phyloP scores from a whole-genome alignment of 2,888 invertebrate species.

The Agrochola circellaris region DNA sequence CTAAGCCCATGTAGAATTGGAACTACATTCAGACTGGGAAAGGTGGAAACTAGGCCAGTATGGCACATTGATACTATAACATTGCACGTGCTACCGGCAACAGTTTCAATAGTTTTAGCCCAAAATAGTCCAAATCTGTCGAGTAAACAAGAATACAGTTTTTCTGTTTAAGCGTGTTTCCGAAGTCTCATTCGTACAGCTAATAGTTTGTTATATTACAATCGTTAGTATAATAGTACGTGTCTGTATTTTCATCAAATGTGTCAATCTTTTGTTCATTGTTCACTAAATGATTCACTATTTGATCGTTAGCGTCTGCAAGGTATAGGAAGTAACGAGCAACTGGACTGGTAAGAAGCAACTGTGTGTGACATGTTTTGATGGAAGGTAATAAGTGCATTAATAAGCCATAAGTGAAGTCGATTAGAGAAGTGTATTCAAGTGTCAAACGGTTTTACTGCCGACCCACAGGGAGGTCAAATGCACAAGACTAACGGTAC shows the following conservation, averaged over 20 bases:
- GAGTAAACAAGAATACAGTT: neutral
- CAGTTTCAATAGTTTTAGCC: too few species aligned
- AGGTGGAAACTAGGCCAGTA: neutral
- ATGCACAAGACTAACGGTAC: slow-evolving; percentile 84
- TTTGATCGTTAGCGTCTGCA: slow-evolving; percentile 28
- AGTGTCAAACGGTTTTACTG: slow-evolving; percentile 72
- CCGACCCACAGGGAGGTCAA: slow-evolving; percentile 83
- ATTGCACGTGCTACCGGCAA: neutral
- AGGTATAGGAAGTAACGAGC: slow-evolving; percentile 15
- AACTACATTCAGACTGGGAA: neutral
- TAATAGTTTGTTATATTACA: slow-evolving; percentile 23
- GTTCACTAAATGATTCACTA: slow-evolving; percentile 44
- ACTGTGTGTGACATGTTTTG: slow-evolving; percentile 1
- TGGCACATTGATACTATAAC: neutral
- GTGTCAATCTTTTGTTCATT: slow-evolving; percentile 44
- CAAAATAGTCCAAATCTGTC: neutral
- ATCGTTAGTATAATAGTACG: slow-evolving; percentile 16
- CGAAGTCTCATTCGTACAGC: neutral
- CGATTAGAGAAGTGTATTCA: slow-evolving; percentile 57
- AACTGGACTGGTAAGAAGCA: too few species aligned
- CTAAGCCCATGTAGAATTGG: neutral
- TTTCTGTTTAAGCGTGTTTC: neutral
- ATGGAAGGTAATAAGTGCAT: slow-evolving; percentile 24
- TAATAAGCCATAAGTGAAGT: slow-evolving; percentile 42
- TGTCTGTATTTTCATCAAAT: slow-evolving; percentile 31